Evolutionary conservation across 2,888 invertebrate species (phyloP).

Genomic region (Polyommatus iphigenia): DNA sequence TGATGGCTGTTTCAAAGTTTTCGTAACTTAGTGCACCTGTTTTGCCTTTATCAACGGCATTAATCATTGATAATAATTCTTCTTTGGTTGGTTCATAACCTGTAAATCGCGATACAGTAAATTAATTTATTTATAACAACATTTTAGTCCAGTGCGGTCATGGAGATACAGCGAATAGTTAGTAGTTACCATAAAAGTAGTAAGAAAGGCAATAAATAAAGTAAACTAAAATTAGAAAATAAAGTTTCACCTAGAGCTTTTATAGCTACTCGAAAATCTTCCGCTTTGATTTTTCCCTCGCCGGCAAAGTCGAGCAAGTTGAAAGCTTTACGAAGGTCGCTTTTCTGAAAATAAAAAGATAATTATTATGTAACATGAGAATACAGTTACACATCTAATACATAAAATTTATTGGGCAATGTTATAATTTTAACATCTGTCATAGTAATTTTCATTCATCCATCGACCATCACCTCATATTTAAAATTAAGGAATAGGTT

Average conservation of each 20-base stretch:
- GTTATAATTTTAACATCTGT: background rate
- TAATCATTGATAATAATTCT: slow-evolving; percentile 68
- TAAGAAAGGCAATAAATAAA: background rate
- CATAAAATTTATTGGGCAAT: no score
- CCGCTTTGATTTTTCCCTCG: slow-evolving; percentile 69
- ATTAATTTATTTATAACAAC: no score
- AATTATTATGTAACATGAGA: background rate
- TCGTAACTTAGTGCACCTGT: slow-evolving; percentile 70
- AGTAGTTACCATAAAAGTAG: no score
- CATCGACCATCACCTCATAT: no score
- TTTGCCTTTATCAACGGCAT: slow-evolving; percentile 64
- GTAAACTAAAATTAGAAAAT: background rate
- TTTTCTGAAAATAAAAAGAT: slow-evolving; percentile 52
- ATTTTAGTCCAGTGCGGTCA: no score
- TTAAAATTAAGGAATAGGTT: no score
- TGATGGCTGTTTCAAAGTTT: slow-evolving; percentile 71
- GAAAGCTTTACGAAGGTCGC: slow-evolving; percentile 67
- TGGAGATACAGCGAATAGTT: no score
- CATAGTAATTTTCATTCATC: no score
- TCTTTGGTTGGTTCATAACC: slow-evolving; percentile 74
- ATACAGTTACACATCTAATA: no score
- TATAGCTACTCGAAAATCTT: slow-evolving; percentile 70
- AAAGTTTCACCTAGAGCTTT: slow-evolving; percentile 65
- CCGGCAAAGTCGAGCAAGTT: slow-evolving; percentile 68
- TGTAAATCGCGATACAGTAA: slow-evolving; percentile 1